Conservation (phyloP, 2,888 invertebrate species). For the Chrysina gloriosa region DNA sequence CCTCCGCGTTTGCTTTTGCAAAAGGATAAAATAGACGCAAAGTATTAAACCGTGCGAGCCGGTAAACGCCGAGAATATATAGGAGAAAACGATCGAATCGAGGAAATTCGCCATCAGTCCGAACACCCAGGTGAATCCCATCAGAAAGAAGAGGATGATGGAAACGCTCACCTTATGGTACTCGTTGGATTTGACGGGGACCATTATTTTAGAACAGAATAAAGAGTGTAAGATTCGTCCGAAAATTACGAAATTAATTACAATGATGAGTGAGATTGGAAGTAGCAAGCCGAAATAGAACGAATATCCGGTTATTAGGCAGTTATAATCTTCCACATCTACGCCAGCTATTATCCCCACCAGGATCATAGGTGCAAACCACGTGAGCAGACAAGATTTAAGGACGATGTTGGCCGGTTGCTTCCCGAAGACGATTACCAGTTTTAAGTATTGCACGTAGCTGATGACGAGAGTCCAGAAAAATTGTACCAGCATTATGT, state of each 20-base stretch:
- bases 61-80: conserved; percentile 26
- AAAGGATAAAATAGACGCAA: conserved; percentile 24
- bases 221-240: conserved; percentile 18
- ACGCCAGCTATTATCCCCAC: neutral
- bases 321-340: conserved; percentile 8
- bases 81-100: conserved; percentile 1
- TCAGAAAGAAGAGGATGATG: conserved; percentile 31
- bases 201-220: conserved; percentile 4
- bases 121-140: conserved; percentile 36
- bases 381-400: neutral
- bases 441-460: conserved; percentile 27
- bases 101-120: conserved; percentile 32
- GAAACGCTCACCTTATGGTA: conserved; percentile 19
- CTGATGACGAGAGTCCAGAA: conserved; percentile 36
- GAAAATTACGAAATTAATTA: conserved; percentile 21
- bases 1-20: conserved; percentile 14
- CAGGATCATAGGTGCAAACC: conserved; percentile 26
- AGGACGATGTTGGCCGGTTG: neutral
- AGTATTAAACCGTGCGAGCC: conserved; percentile 28
- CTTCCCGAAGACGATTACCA: conserved; percentile 13
- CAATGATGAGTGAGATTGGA: conserved; percentile 15
- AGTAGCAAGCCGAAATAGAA: conserved; percentile 24
- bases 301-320: conserved; percentile 13
- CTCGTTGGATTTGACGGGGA: neutral
- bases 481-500: conserved; percentile 33